phyloP scores from a whole-genome alignment of 2,888 invertebrate genomes.

The Xestia xanthographa region DNA sequence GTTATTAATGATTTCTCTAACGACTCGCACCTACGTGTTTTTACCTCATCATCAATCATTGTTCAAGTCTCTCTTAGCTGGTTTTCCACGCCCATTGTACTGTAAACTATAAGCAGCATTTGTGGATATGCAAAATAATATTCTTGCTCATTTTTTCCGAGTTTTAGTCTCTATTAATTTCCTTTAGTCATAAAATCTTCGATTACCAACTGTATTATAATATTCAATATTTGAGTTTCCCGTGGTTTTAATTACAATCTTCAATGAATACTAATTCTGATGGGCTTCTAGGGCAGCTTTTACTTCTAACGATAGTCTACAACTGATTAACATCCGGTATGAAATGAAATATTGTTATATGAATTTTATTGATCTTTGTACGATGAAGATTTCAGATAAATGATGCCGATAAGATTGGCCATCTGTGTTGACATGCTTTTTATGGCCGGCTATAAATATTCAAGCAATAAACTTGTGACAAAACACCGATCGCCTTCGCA shows the following conservation, averaged over 20 bases:
- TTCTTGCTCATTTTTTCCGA: conserved; percentile 23
- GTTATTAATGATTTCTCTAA: conserved; percentile 78
- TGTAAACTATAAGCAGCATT: conserved; percentile 24
- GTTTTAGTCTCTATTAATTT: conserved; percentile 20
- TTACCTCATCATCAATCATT: conserved; percentile 72
- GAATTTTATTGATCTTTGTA: not conserved
- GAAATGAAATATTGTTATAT: not conserved
- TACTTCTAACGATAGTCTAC: conserved; percentile 15
- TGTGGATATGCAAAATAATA: conserved; percentile 37
- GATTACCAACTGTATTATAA: conserved; percentile 41
- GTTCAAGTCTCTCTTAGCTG: conserved; percentile 54
- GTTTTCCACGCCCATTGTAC: conserved; percentile 55
- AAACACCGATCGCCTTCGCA: conserved; percentile 39
- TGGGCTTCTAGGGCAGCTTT: conserved; percentile 20
- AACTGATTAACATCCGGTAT: conserved; percentile 30
- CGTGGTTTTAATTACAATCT: conserved; percentile 27
- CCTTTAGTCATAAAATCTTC: conserved; percentile 32
- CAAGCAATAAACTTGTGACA: conserved; percentile 27
- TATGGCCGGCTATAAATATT: conserved; percentile 41
- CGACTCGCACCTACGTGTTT: conserved; percentile 65
- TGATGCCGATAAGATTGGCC: conserved; percentile 15
- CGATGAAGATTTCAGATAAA: conserved; percentile 14
- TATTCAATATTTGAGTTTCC: conserved; percentile 7
- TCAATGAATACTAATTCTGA: conserved; percentile 40
- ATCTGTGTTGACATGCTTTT: conserved; percentile 36